Percentiles rank a stretch among this genome's conserved stretches.
These are phyloP conservation scores for Cephus pulcher DNA, from an alignment of 2,888 invertebrate genomes.

Conservation along the genomic window DNA sequence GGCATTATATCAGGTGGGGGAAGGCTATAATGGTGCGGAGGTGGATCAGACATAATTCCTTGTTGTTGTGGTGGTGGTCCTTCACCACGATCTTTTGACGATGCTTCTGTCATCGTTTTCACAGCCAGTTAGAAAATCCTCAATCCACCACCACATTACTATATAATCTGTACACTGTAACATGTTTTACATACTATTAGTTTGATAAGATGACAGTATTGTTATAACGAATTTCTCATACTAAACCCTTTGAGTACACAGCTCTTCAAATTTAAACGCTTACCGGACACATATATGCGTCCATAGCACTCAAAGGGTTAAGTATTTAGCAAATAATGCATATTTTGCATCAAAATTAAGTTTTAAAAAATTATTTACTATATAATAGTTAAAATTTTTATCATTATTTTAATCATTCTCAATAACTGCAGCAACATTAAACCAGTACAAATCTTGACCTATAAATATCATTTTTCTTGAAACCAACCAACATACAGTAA, in stretches of 20 bases:
- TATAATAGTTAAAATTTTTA: background rate
- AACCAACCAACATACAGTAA: background rate
- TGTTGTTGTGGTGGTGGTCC: slow-evolving; percentile 51
- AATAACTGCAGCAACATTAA: background rate
- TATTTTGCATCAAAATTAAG: background rate
- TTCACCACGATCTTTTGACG: slow-evolving; percentile 59
- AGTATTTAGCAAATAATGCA: background rate
- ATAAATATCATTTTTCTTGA: background rate
- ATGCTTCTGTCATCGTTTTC: slow-evolving; percentile 59
- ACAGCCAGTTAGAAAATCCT: slow-evolving; percentile 41
- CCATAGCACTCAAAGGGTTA: background rate
- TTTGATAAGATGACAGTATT: background rate
- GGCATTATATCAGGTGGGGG: slow-evolving; percentile 63
- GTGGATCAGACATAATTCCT: slow-evolving; percentile 60
- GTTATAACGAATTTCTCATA: background rate
- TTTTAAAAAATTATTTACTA: background rate
- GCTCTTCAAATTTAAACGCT: no score
- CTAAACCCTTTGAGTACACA: background rate
- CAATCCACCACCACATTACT: slow-evolving; percentile 54
- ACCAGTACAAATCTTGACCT: background rate
- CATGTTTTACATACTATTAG: background rate
- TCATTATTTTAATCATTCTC: background rate
- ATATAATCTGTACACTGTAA: slow-evolving; percentile 43
- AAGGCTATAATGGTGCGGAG: slow-evolving; percentile 55
- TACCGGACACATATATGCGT: no score